These are phyloP conservation scores for Schlechtendalia chinensis DNA, from an alignment of 1,140 invertebrate genomes.

Conservation along the genomic window DNA sequence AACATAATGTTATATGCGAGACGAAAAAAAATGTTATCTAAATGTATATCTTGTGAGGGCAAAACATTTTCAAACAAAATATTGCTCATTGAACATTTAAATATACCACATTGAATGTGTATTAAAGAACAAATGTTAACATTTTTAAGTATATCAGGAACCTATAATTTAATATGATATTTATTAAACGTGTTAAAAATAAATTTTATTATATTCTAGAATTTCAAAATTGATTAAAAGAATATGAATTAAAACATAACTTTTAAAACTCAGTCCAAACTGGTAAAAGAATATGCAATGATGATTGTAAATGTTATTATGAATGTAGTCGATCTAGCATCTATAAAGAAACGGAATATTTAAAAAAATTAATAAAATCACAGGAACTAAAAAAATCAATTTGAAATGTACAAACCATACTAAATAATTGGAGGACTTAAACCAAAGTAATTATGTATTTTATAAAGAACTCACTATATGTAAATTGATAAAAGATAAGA, in stretches of 20 bases:
- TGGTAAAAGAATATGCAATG: not conserved
- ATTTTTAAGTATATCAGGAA: not conserved
- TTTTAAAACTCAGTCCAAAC: not conserved
- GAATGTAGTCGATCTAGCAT: not conserved
- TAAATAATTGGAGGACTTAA: not conserved
- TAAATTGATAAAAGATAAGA: no score
- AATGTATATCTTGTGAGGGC: not conserved
- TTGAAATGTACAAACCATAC: not conserved
- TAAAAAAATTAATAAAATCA: not conserved
- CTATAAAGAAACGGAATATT: not conserved
- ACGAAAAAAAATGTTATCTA: not conserved
- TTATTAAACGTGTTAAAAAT: not conserved
- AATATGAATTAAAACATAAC: not conserved
- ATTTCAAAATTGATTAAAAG: not conserved
- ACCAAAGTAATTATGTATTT: not conserved
- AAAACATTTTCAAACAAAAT: not conserved
- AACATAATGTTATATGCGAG: not conserved
- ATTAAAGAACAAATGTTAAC: not conserved
- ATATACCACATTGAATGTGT: not conserved
- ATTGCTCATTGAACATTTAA: not conserved
- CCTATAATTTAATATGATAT: no score
- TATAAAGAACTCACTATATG: conserved; percentile 3
- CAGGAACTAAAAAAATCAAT: conserved; percentile 18
- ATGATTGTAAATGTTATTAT: conserved; percentile 1
- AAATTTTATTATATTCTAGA: not conserved